Conservation (phyloP, 2,797 vertebrate genomes). For the Eremophila alpestris region DNA sequence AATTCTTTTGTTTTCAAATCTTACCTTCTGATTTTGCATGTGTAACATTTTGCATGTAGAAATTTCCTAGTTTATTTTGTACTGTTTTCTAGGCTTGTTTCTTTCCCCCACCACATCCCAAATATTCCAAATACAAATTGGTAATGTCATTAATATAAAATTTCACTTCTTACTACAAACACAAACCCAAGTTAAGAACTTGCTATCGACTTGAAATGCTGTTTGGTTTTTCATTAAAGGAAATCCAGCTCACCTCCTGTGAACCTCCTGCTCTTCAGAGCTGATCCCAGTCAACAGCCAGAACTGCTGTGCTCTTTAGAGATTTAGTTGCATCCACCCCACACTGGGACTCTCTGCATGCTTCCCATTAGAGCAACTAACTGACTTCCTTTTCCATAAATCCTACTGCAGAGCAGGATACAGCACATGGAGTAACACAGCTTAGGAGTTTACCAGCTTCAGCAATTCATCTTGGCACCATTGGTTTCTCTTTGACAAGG, state of each 20-base stretch:
- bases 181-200: not conserved
- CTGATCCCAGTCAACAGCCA: not conserved
- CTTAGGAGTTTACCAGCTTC: not conserved
- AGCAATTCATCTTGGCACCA: not conserved
- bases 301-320: not conserved
- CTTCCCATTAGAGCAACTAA: not conserved
- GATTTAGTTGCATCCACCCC: not conserved
- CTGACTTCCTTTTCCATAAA: not conserved
- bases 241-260: not conserved
- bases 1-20: not conserved
- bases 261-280: not conserved
- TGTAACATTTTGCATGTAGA: not conserved
- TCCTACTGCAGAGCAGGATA: not conserved
- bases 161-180: not conserved
- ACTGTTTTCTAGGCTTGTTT: not conserved
- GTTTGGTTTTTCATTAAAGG: not conserved
- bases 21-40: not conserved
- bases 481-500: not conserved
- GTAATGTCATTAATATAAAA: not conserved
- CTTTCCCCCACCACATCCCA: rapidly evolving
- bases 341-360: not conserved
- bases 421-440: not conserved
- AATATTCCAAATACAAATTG: not conserved
- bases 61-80: not conserved
- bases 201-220: not conserved